Conservation (phyloP, 2,888 invertebrate genomes). For the Luperina nickerlii region DNA sequence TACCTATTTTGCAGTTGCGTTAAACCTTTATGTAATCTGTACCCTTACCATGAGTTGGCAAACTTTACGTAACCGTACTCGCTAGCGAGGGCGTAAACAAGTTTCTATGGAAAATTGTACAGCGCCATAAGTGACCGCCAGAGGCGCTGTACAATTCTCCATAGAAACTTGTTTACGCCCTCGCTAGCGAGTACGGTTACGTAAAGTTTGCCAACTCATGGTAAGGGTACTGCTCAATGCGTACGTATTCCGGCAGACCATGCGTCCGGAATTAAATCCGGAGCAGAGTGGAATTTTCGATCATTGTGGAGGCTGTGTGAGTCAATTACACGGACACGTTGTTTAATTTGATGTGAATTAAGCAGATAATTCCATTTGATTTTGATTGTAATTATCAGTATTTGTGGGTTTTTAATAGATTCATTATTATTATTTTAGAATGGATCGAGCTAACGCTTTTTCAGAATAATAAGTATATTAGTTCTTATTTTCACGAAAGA, state of each 20-base stretch:
- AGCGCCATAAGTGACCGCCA: too few species aligned
- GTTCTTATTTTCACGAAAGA: background rate
- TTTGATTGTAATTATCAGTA: conserved; percentile 11
- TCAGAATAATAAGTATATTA: background rate
- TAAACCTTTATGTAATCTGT: conserved; percentile 61
- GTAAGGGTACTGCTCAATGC: too few species aligned
- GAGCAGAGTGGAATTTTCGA: conserved; percentile 49
- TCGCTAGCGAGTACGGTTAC: too few species aligned
- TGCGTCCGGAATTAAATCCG: conserved; percentile 66
- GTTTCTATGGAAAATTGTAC: too few species aligned
- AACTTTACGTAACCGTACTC: too few species aligned
- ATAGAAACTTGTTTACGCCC: too few species aligned
- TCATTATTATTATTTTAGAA: conserved; percentile 10
- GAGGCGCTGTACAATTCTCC: too few species aligned
- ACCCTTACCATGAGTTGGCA: too few species aligned
- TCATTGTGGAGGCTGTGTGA: conserved; percentile 42
- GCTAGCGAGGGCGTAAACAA: too few species aligned
- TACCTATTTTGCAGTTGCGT: background rate
- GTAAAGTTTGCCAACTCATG: too few species aligned
- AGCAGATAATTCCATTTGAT: conserved; percentile 11
- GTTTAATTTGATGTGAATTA: conserved; percentile 31
- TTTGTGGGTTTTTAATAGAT: background rate
- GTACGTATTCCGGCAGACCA: conserved; percentile 39
- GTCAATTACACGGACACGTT: conserved; percentile 48
- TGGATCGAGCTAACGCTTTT: background rate